Evolutionary conservation across 92 coral and sea anemone genomes (phyloP), one percentile per base, ranked within the genome.

Genomic region (Zoanthus sansibaricus): DNA sequence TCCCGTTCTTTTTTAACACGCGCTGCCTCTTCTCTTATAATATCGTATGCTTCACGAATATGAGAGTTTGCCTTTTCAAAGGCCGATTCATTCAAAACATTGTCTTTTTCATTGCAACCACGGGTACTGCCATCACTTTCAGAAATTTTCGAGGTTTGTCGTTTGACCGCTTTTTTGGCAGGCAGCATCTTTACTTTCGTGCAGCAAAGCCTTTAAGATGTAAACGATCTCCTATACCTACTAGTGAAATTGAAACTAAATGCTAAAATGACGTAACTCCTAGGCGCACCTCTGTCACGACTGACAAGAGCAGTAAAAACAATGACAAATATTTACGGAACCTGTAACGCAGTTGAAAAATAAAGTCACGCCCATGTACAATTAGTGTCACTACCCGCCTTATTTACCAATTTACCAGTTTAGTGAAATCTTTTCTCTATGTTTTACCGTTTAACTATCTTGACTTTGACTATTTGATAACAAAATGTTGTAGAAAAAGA

Each of bases 41-140:
- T 72, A 1, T 72, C 52, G 76, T 72, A 72, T 16, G 17, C 52
- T 72, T 72, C 76, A 10, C 52, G 76, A 46, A 72, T 72, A 45
- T 18, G 76, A 72, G 18, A 72, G 47, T 37, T 25, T 15, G 52
- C 76, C 33, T 72, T 15, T 25, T 30, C 76, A 17, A 72, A 45
- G 47, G 76, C 76, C 13, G 76, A 72, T 18, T 72, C 76, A 45
- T 46, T 71, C 47, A 46, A 51, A 25, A 33, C 3, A 14, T 10
- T 46, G 47, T 30, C 9, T 71, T 71, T 51, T 6, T 71, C 76
- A 42, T 71, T 20, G 44, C 76, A 33, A 42, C 5, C 54, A 0
- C 54, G 8, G 3, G 42, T 33, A 33, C 42, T 33, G 54, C 51
- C 25, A 45, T 45, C 48, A 18, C 31, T 44, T 7, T 32, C 12